These are phyloP conservation scores for Galendromus occidentalis DNA, from an alignment of 1,140 invertebrate species.

Conservation along the genomic window DNA sequence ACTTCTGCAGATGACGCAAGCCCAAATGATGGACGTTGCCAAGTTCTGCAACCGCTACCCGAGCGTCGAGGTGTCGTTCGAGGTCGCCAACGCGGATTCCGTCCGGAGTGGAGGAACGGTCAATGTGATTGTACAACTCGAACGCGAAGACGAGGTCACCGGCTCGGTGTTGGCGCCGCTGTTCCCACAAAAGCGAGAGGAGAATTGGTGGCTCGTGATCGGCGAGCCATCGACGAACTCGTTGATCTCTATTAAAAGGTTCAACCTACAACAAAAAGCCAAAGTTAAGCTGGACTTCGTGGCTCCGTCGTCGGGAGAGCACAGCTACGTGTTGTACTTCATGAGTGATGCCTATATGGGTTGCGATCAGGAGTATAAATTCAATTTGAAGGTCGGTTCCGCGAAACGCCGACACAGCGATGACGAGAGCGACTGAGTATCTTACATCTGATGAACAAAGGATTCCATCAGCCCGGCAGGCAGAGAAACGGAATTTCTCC, in stretches of 20 bases:
- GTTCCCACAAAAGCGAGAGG: constrained; percentile 92
- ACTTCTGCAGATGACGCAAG: constrained; percentile 57
- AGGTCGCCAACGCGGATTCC: constrained; percentile 59
- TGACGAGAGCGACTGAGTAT: constrained; percentile 24
- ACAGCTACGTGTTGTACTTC: constrained; percentile 86
- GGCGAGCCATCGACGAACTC: constrained; percentile 87
- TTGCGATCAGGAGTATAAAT: constrained; percentile 89
- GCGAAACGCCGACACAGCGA: constrained; percentile 25
- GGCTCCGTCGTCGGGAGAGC: constrained; percentile 52
- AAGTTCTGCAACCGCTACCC: constrained; percentile 97
- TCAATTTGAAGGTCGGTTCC: constrained; percentile 53
- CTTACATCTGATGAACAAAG: neutral
- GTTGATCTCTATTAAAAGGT: constrained; percentile 80
- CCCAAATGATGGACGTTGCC: constrained; percentile 89
- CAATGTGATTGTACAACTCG: constrained; percentile 70
- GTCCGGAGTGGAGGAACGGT: constrained; percentile 55
- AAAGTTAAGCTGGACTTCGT: constrained; percentile 89
- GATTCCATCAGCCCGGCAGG: neutral
- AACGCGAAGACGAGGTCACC: constrained; percentile 87
- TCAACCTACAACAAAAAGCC: constrained; percentile 78
- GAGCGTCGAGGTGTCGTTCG: constrained; percentile 88
- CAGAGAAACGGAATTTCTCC: too few species aligned
- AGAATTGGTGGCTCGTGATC: constrained; percentile 99
- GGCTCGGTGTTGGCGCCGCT: constrained; percentile 92
- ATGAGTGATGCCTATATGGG: constrained; percentile 98